phyloP scores from a whole-genome alignment of 2,888 invertebrate genomes.

The Polyommatus icarus region DNA sequence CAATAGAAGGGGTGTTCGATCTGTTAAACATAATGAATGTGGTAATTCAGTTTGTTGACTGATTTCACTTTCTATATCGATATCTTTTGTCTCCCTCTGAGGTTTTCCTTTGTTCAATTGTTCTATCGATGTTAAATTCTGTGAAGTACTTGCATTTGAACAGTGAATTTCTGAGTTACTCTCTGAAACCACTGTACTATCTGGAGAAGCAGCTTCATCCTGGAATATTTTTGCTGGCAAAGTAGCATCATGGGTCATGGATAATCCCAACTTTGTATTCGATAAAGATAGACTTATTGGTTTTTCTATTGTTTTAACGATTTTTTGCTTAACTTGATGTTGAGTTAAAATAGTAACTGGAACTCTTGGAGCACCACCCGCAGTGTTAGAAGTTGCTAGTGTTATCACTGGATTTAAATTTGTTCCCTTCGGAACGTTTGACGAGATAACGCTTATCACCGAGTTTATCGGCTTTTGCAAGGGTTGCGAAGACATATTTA shows the following conservation, averaged over 20 bases:
- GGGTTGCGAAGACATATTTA: slow-evolving; percentile 63
- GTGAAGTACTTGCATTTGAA: slow-evolving; percentile 47
- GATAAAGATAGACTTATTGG: slow-evolving; percentile 76
- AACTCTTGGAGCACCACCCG: slow-evolving; percentile 57
- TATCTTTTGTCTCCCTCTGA: slow-evolving; percentile 62
- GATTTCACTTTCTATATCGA: slow-evolving; percentile 75
- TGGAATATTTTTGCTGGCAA: slow-evolving; percentile 85
- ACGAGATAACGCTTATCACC: slow-evolving; percentile 74
- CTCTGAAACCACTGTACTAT: slow-evolving; percentile 66
- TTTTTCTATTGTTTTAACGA: slow-evolving; percentile 75
- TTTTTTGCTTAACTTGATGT: slow-evolving; percentile 76
- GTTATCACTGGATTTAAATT: slow-evolving; percentile 67
- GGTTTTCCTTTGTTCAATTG: slow-evolving; percentile 52
- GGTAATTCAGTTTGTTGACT: slow-evolving; percentile 76
- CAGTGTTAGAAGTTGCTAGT: slow-evolving; percentile 61
- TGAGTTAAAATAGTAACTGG: slow-evolving; percentile 72
- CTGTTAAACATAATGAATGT: slow-evolving; percentile 63
- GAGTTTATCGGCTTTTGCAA: slow-evolving; percentile 70
- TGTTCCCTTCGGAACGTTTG: slow-evolving; percentile 64
- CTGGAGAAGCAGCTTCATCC: slow-evolving; percentile 83
- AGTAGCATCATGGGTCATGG: slow-evolving; percentile 80
- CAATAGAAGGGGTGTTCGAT: slow-evolving; percentile 66
- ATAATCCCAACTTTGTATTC: slow-evolving; percentile 76
- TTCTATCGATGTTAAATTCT: slow-evolving; percentile 50
- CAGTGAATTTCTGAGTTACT: slow-evolving; percentile 51